These are phyloP conservation scores for Plutomurus gul DNA, from an alignment of 1,140 invertebrate genomes.

Conservation along the genomic window DNA sequence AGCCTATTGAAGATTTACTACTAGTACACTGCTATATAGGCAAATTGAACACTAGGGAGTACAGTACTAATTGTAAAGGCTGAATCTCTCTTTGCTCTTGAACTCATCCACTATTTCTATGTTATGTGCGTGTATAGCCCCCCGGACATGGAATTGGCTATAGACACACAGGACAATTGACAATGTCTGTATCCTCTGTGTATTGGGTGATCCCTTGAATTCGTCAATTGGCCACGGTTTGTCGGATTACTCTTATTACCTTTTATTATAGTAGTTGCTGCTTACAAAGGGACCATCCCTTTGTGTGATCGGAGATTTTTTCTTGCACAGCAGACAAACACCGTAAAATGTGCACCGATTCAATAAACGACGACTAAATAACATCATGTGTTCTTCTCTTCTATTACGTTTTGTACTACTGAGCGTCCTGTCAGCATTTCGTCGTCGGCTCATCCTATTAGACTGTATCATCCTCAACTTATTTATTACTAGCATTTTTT, in stretches of 20 bases:
- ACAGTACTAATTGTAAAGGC: too few relatives aligned
- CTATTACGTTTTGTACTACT: not conserved
- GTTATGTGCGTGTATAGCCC: not conserved
- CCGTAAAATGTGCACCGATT: not conserved
- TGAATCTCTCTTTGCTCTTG: too few relatives aligned
- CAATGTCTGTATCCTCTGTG: conserved; percentile 24
- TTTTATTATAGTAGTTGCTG: not conserved
- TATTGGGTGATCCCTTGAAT: conserved; percentile 35
- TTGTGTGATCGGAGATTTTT: not conserved
- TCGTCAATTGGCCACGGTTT: conserved; percentile 45
- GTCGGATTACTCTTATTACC: conserved; percentile 39
- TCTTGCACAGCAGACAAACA: not conserved
- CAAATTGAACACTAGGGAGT: too few relatives aligned
- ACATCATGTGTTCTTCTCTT: too few relatives aligned
- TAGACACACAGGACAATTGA: not conserved
- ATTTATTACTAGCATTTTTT: too few relatives aligned
- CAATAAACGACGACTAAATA: too few relatives aligned
- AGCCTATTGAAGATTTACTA: not conserved
- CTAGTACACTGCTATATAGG: too few relatives aligned
- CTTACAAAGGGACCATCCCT: conserved; percentile 25
- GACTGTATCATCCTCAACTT: not conserved
- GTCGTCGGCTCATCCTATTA: not conserved
- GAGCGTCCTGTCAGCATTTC: too few relatives aligned
- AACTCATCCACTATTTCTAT: not conserved
- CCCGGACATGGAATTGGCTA: too few relatives aligned